A percentile compares a stretch with the other conserved stretches of the same genome.
Evolutionary conservation across 1,140 invertebrate species (phyloP).

Genomic region (Aporrectodea caliginosa): DNA sequence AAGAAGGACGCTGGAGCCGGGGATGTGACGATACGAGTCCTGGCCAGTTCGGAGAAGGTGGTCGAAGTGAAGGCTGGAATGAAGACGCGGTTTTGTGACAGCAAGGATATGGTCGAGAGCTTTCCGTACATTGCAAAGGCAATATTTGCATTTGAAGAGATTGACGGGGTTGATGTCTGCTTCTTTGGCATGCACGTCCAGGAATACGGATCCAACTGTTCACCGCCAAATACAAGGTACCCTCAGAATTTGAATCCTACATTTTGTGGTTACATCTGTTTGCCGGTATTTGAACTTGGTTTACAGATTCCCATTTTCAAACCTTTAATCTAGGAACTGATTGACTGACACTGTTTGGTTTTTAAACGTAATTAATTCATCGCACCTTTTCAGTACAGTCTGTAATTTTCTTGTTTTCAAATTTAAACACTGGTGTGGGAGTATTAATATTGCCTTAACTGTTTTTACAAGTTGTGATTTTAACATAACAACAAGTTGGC

Average conservation of each 20-base stretch:
- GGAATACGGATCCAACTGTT: slow-evolving; percentile 98
- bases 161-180: slow-evolving; percentile 95
- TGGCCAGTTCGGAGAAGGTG: slow-evolving; percentile 93
- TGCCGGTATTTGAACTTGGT: too few species aligned
- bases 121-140: slow-evolving; percentile 98
- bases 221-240: slow-evolving; percentile 84
- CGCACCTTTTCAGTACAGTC: too few species aligned
- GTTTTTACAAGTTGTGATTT: too few species aligned
- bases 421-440: too few species aligned
- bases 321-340: too few species aligned
- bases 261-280: too few species aligned
- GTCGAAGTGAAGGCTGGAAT: slow-evolving; percentile 98
- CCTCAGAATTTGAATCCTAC: slow-evolving; percentile 57
- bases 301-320: too few species aligned
- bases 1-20: slow-evolving; percentile 89
- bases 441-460: too few species aligned
- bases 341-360: too few species aligned
- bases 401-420: too few species aligned
- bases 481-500: too few species aligned
- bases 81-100: slow-evolving; percentile 69
- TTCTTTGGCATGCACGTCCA: slow-evolving; percentile 99
- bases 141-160: slow-evolving; percentile 97
- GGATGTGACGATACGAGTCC: slow-evolving; percentile 94
- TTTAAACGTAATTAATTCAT: too few species aligned
- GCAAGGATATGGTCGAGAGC: slow-evolving; percentile 67